A percentile compares a stretch with the other conserved stretches of the same genome.
phyloP scores from a whole-genome alignment of 2,113 vertebrate genomes.

The Pachyramphus minor region DNA sequence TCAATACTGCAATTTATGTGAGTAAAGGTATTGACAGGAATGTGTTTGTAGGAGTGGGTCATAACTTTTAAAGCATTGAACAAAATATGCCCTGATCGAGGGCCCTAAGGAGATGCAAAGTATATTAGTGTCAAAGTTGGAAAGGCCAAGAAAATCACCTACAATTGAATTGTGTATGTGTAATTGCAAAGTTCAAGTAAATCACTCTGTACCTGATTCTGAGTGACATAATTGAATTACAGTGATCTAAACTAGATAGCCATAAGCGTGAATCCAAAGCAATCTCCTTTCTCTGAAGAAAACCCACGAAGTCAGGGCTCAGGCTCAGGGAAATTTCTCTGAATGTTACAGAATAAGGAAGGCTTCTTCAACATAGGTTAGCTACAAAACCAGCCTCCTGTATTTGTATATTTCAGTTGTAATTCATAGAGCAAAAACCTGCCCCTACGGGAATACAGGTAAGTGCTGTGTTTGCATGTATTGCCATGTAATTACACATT shows the following conservation, averaged over 20 bases:
- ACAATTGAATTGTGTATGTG: constrained; percentile 14
- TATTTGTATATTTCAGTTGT: not conserved
- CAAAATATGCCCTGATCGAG: not conserved
- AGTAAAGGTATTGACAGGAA: not conserved
- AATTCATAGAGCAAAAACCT: not conserved
- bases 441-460: not conserved
- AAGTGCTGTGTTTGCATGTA: not conserved
- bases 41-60: not conserved
- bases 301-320: not conserved
- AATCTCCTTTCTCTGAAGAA: not conserved
- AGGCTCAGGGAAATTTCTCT: not conserved
- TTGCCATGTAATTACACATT: not conserved
- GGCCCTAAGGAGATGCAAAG: constrained; percentile 40
- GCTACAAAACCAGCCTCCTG: not conserved
- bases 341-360: not conserved
- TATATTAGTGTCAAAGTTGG: constrained; percentile 46
- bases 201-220: constrained; percentile 17
- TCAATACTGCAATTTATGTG: not conserved
- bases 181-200: constrained; percentile 56
- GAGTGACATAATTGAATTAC: constrained; percentile 41
- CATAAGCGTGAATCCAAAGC: not conserved
- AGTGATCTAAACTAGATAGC: constrained; percentile 5
- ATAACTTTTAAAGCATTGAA: constrained; percentile 30
- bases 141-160: constrained; percentile 48
- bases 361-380: not conserved